Evolutionary conservation across 2,888 invertebrate genomes (phyloP).

Genomic region (Chymomyza amoena): DNA sequence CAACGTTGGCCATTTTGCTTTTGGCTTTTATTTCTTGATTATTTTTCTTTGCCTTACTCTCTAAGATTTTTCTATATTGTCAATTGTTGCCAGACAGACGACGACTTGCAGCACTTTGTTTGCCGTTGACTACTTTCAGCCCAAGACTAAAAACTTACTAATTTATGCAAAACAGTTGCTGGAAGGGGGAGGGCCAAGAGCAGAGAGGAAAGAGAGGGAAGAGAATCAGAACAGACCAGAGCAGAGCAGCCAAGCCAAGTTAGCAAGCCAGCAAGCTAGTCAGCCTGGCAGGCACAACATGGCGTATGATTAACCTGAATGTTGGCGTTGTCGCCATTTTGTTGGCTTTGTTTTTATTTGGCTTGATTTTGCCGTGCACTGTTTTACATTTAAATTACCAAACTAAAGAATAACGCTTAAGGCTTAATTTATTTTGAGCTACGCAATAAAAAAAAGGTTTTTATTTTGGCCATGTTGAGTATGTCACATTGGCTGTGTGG

Average conservation of each 20-base stretch:
- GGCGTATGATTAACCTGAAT: constrained; percentile 70
- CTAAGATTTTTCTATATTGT: constrained; percentile 1
- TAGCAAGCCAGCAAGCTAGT: neutral
- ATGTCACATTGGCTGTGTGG: neutral
- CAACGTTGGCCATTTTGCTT: neutral
- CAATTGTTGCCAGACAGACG: neutral
- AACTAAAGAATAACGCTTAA: constrained; percentile 52
- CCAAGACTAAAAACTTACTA: constrained; percentile 56
- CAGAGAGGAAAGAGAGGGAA: too few species aligned
- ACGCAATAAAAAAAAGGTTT: neutral
- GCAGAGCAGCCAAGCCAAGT: constrained; percentile 9
- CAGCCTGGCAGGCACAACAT: constrained; percentile 29
- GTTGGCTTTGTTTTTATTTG: constrained; percentile 31
- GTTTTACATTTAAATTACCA: constrained; percentile 62
- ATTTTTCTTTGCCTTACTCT: constrained; percentile 25
- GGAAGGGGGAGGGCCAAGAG: neutral
- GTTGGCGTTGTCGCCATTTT: constrained; percentile 32
- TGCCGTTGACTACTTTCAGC: neutral
- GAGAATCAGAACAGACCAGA: too few species aligned
- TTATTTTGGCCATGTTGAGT: neutral
- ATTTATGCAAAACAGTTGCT: constrained; percentile 61
- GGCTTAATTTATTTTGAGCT: constrained; percentile 37
- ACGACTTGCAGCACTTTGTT: neutral
- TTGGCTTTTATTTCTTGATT: constrained; percentile 29
- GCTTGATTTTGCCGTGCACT: constrained; percentile 19